Percentiles rank a stretch among this genome's conserved stretches.
Conservation (phyloP, 2,888 invertebrate species). For the Ferrisia virgata region DNA sequence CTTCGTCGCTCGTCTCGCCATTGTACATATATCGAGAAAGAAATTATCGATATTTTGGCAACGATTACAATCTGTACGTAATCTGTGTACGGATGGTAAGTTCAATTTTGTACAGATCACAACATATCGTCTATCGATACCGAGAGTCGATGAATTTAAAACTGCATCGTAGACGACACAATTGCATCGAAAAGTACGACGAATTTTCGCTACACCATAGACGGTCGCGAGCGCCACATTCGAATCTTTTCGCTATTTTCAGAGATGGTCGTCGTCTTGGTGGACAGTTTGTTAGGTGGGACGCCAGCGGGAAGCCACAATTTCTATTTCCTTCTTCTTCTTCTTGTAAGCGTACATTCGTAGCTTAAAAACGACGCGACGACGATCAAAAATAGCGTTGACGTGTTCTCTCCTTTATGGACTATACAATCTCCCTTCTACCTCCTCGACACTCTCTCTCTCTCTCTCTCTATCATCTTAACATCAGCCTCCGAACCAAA, state of each 20-base stretch:
- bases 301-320: conserved; percentile 21
- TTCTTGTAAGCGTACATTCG: not conserved
- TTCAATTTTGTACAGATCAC: no score
- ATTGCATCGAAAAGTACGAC: no score
- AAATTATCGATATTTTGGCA: not conserved
- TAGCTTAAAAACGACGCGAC: no score
- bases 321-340: conserved; percentile 5
- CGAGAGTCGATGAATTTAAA: not conserved
- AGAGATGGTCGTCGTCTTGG: not conserved
- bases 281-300: no score
- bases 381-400: conserved; percentile 37
- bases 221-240: not conserved
- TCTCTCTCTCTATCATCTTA: not conserved
- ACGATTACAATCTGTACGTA: not conserved
- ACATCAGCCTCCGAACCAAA: not conserved
- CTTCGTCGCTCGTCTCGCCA: no score
- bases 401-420: no score
- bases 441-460: not conserved
- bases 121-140: not conserved
- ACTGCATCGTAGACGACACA: not conserved
- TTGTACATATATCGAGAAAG: no score
- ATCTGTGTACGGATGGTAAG: no score
- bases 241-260: conserved; percentile 1
- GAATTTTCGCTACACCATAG: not conserved
- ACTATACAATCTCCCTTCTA: no score